Evolutionary conservation across 2,888 invertebrate genomes (phyloP), one percentile per base, ranked within the genome.

Genomic region (Acronicta aceris): DNA sequence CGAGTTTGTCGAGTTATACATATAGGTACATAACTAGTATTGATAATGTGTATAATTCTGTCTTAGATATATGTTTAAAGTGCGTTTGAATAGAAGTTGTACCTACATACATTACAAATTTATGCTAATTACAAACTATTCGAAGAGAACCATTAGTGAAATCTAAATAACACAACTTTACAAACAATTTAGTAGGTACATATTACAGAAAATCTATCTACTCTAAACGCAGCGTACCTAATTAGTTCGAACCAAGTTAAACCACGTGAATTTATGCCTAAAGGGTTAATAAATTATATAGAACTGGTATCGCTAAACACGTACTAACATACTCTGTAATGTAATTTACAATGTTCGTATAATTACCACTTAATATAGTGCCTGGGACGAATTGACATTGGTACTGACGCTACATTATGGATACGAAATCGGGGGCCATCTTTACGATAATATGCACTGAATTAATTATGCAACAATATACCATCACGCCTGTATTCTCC

Each of bases 181-280:
- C 49, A n/a, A 6, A 21, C 41, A 56, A 53, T 50, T 33, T 54
- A 10, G 33, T 42, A n/a, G n/a, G n/a, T n/a, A n/a, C n/a, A n/a
- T n/a, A 46, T 40, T 48, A 30, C 51, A 30, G 63, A 38, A 56
- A 62, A 52, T 56, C 25, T 45, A 45, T 54, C 30, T n/a, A 36
- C 10, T 47, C 13, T 48, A 59, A 46, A 61, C 42, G 43, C 52
- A 48, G 55, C 21, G 21, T 4, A 21, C 36, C 52, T 65, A 72
- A 78, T 75, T 79, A 69, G 53, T 70, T 63, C 56, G 43, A 45
- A 59, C 52, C 47, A 50, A 65, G 49, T 63, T 65, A 59, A 70
- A 60, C 59, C 64, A 66, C 56, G 40, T 47, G 50, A 75, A 65
- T 71, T 60, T 63, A 50, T 60, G 47, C 51, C 51, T 52, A 25